Evolutionary conservation across 2,113 vertebrate genomes (phyloP).

Genomic region (Columbina picui): DNA sequence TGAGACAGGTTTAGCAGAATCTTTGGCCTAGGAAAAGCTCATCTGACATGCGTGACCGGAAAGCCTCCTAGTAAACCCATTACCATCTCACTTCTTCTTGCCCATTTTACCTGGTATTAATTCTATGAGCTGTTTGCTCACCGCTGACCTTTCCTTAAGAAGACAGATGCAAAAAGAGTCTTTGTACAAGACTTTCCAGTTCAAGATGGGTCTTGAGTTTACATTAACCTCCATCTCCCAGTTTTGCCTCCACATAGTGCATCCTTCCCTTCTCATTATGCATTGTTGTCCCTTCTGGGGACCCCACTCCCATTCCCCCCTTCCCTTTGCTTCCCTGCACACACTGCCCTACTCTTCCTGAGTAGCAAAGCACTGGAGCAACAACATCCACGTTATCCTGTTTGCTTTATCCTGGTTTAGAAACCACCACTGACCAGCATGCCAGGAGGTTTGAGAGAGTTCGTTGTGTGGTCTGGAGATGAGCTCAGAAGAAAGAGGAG

Average conservation of each 20-base stretch:
- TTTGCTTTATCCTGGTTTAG: background rate
- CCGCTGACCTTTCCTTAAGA: background rate
- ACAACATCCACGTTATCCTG: fast-evolving
- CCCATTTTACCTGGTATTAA: background rate
- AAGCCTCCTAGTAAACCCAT: background rate
- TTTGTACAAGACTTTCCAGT: background rate
- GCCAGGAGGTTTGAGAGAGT: background rate
- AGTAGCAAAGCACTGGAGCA: fast-evolving
- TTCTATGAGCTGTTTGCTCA: background rate
- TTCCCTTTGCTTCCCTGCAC: background rate
- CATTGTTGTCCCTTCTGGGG: background rate
- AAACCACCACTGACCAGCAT: background rate
- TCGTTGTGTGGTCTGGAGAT: no score
- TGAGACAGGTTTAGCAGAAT: background rate
- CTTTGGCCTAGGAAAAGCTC: background rate
- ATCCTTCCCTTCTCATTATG: background rate
- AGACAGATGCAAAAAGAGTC: background rate
- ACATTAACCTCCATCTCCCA: fast-evolving
- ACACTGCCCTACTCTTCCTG: fast-evolving
- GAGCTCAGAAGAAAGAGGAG: background rate
- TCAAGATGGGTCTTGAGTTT: background rate
- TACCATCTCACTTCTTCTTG: background rate
- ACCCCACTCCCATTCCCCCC: fast-evolving
- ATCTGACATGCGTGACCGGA: background rate
- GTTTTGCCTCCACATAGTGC: fast-evolving